Base-by-base conservation (phyloP, 2,113 vertebrate genomes). In the Vulpes ferrilata region DNA sequence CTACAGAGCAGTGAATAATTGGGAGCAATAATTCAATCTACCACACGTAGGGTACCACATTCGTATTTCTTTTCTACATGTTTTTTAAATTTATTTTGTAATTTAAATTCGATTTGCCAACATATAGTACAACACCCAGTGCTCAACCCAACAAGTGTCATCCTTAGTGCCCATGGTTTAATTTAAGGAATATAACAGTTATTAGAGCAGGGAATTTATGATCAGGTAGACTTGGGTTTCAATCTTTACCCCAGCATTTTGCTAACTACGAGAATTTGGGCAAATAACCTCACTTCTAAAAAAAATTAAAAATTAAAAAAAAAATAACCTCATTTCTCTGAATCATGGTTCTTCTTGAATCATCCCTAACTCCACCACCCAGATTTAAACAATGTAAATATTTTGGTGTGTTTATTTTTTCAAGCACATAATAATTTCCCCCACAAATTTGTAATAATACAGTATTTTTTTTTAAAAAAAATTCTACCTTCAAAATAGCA, bases 361-460 rank as follows among this genome's bases (percentile, higher is more conserved):
- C 38, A 92, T 55, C 60, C 22, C 65, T 8, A 78, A 89, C 65
- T 35, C 62, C 53, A 91, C 35, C 19, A 59, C 74, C 67, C 80
- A 65, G 13, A 95, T 71, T 79, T 67, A 93, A 96, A 95, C 43
- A 11, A 35, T 64, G 57, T 90, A 90, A 87, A 89, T 93, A 93
- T 74, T 96, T 93, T 76, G 53, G 51, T 69, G 53, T 85, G 64
- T 38, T 90, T n/a, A 79, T 73, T 93, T 97, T 87, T 32, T n/a
- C 86, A 82, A 88, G 73, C 25, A 83, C 48, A 30, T 71, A 60
- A 82, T 96, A 82, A 53, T 85, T 94, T 74, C 2, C 11, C 25
- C 76, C 17, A 85, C 59, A 69, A 71, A 88, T 80, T 48, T 93
- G 19, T 57, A 96, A 92, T 53, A 74, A 83, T 73, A 65, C 13